phyloP scores from a whole-genome alignment of 2,888 invertebrate species.

The Lithophane ornitopus region DNA sequence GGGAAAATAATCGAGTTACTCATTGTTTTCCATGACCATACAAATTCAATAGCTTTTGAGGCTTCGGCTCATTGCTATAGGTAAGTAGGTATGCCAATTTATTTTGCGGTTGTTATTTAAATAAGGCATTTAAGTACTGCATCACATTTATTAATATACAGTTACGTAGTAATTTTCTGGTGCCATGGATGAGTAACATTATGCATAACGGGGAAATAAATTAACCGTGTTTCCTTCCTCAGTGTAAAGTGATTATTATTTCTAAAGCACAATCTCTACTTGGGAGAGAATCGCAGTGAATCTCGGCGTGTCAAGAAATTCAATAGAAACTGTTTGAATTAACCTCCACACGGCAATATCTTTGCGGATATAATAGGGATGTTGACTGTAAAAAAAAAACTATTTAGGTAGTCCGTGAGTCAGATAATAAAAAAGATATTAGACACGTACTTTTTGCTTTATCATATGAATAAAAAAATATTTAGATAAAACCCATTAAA shows the following conservation, averaged over 20 bases:
- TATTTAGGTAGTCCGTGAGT: too few species aligned
- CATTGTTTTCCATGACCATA: conserved; percentile 16
- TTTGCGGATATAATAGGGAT: too few species aligned
- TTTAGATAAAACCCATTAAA: too few species aligned
- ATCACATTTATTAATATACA: conserved; percentile 43
- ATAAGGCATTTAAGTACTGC: neutral
- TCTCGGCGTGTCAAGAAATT: too few species aligned
- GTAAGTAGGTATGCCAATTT: neutral
- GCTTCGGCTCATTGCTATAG: neutral
- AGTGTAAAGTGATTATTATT: conserved; percentile 4
- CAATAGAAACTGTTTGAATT: too few species aligned
- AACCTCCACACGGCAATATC: too few species aligned
- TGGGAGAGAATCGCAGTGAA: too few species aligned
- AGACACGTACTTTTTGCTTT: too few species aligned
- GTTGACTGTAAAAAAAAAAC: too few species aligned
- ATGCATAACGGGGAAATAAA: neutral
- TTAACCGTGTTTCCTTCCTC: conserved; percentile 35
- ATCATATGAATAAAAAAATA: too few species aligned
- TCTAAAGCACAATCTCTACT: neutral
- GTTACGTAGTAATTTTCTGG: conserved; percentile 29
- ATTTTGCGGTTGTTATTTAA: neutral
- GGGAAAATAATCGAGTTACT: conserved; percentile 9
- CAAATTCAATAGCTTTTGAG: neutral
- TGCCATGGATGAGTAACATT: conserved; percentile 34
- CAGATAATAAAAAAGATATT: too few species aligned